These are phyloP conservation scores for Leistus spinibarbis DNA, from an alignment of 2,888 invertebrate species.

Conservation along the genomic window DNA sequence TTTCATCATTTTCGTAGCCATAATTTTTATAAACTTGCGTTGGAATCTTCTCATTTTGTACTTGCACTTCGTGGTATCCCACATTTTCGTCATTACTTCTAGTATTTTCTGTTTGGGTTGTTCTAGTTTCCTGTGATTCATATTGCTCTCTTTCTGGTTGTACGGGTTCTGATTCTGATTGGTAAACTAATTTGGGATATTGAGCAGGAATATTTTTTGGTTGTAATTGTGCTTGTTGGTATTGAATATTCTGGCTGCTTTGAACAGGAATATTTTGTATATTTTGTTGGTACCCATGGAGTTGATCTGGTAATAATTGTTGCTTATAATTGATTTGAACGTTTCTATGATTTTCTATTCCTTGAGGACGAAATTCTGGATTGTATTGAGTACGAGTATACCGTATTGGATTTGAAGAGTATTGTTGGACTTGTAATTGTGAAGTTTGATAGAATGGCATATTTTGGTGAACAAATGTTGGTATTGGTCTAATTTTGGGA, in stretches of 20 bases:
- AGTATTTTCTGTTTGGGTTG: not conserved
- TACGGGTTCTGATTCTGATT: not conserved
- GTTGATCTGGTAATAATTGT: not conserved
- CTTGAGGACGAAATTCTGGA: not conserved
- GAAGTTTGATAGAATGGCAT: not conserved
- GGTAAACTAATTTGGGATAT: not conserved
- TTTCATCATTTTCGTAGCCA: not conserved
- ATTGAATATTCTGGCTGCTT: not conserved
- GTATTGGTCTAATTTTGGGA: not conserved
- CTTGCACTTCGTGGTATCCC: not conserved
- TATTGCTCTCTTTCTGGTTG: not conserved
- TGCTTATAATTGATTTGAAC: not conserved
- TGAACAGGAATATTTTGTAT: not conserved
- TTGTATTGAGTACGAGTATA: too few relatives aligned
- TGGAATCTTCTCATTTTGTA: slow-evolving; percentile 1
- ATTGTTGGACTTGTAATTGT: not conserved
- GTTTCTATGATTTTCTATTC: not conserved
- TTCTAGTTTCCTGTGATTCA: not conserved
- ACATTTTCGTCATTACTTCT: not conserved
- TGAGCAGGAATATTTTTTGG: not conserved
- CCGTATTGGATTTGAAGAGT: not conserved
- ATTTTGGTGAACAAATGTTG: too few relatives aligned
- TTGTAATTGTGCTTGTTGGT: not conserved
- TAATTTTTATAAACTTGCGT: not conserved
- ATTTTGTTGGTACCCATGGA: slow-evolving; percentile 4